Conservation (phyloP, 2,888 invertebrate genomes). For the Pseudolycoriella hygida region DNA sequence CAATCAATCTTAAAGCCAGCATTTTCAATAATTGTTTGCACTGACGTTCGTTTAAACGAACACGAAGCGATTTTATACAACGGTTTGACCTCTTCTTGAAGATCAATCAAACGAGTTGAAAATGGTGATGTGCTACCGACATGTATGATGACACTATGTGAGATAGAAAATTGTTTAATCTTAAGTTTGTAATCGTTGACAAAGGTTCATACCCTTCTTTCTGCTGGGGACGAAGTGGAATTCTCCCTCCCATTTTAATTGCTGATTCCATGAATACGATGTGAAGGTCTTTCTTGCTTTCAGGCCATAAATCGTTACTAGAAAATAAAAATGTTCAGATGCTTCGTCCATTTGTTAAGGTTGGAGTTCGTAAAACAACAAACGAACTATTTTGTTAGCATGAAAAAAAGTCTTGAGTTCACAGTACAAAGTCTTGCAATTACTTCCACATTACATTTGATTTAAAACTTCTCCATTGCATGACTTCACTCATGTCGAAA, state of each 20-base stretch:
- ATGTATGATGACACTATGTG: conserved; percentile 49
- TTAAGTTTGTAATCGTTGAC: background rate
- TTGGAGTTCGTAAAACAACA: too few species aligned
- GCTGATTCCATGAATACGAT: conserved; percentile 74
- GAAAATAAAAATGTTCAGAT: conserved; percentile 36
- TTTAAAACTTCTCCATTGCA: too few species aligned
- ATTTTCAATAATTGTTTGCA: conserved; percentile 64
- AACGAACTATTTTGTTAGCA: too few species aligned
- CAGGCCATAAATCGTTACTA: conserved; percentile 56
- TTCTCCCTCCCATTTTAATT: conserved; percentile 63
- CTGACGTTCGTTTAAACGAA: conserved; percentile 72
- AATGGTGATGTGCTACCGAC: conserved; percentile 61
- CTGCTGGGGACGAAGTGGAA: conserved; percentile 66
- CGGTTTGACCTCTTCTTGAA: conserved; percentile 63
- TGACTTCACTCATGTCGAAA: too few species aligned
- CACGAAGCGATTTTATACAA: conserved; percentile 60
- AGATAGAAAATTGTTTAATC: conserved; percentile 3
- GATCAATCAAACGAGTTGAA: conserved; percentile 32
- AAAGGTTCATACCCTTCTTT: conserved; percentile 67
- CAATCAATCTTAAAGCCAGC: conserved; percentile 68
- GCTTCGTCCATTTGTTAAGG: too few species aligned
- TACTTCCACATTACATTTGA: too few species aligned
- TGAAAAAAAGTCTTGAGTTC: too few species aligned
- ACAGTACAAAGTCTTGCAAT: too few species aligned
- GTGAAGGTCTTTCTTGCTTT: conserved; percentile 55